Conservation (phyloP, 2,797 vertebrate genomes). For the Hafferia zeledoni region DNA sequence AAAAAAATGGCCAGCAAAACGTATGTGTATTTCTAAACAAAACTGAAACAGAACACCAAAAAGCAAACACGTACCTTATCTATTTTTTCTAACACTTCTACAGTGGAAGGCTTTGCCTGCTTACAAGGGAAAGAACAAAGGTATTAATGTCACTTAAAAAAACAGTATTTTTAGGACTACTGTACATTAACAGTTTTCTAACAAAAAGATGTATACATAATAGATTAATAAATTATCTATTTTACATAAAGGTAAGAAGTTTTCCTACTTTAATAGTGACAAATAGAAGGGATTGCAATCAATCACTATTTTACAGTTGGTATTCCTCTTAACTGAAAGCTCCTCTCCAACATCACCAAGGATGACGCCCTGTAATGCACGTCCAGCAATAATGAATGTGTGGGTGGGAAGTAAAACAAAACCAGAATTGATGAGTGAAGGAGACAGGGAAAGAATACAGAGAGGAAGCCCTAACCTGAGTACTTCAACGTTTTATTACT, state of each 20-base stretch:
- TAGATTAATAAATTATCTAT: neutral
- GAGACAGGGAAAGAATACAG: neutral
- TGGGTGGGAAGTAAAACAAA: neutral
- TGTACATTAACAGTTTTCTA: neutral
- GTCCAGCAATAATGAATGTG: neutral
- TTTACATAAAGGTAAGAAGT: neutral
- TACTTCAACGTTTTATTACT: neutral
- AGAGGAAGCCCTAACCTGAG: neutral
- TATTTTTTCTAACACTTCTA: constrained; percentile 94
- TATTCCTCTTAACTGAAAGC: neutral
- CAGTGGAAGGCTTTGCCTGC: constrained; percentile 93
- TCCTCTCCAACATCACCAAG: neutral
- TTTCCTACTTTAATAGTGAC: neutral
- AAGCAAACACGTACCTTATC: constrained; percentile 88
- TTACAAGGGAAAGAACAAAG: constrained; percentile 44
- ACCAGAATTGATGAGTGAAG: neutral
- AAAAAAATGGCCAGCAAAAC: neutral
- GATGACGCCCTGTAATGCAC: neutral
- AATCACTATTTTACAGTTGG: neutral
- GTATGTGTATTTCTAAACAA: neutral
- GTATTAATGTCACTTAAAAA: constrained; percentile 18
- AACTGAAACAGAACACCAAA: neutral
- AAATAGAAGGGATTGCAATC: neutral
- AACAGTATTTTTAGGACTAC: neutral
- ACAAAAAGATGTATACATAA: neutral